These are phyloP conservation scores for Cryptophagus acutangulus DNA, from an alignment of 2,888 invertebrate species.

Conservation along the genomic window DNA sequence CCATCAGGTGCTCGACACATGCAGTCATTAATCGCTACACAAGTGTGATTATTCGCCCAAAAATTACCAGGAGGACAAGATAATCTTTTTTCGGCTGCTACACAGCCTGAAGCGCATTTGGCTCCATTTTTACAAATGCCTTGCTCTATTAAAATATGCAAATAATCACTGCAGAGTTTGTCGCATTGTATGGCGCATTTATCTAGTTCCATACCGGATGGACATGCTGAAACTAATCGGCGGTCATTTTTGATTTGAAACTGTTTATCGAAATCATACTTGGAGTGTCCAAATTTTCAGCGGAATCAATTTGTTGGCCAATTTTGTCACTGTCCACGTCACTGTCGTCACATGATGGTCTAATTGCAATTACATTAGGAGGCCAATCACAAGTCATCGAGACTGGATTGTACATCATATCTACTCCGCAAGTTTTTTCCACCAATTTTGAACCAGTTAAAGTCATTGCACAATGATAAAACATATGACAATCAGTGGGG, in stretches of 20 bases:
- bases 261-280: too few species aligned
- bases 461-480: slow-evolving; percentile 62
- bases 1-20: slow-evolving; percentile 66
- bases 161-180: slow-evolving; percentile 64
- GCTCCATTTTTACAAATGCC: slow-evolving; percentile 49
- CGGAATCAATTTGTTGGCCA: not conserved
- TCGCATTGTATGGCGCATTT: slow-evolving; percentile 71
- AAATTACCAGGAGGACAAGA: slow-evolving; percentile 56
- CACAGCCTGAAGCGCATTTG: slow-evolving; percentile 44
- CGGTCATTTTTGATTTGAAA: too few species aligned
- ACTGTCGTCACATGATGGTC: slow-evolving; percentile 54
- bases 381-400: slow-evolving; percentile 52
- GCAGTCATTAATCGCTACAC: slow-evolving; percentile 69
- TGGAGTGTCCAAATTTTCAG: not conserved
- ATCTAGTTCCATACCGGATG: slow-evolving; percentile 54
- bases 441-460: slow-evolving; percentile 43
- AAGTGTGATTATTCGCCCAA: slow-evolving; percentile 69
- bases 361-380: slow-evolving; percentile 50
- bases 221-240: slow-evolving; percentile 33
- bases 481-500: slow-evolving; percentile 62
- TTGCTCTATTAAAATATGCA: slow-evolving; percentile 42
- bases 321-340: not conserved
- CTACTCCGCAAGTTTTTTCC: slow-evolving; percentile 58
- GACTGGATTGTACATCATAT: slow-evolving; percentile 63
- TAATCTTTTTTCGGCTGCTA: slow-evolving; percentile 29